These are phyloP conservation scores for Calyptomena viridis DNA, from an alignment of 2,113 vertebrate species.

Conservation along the genomic window DNA sequence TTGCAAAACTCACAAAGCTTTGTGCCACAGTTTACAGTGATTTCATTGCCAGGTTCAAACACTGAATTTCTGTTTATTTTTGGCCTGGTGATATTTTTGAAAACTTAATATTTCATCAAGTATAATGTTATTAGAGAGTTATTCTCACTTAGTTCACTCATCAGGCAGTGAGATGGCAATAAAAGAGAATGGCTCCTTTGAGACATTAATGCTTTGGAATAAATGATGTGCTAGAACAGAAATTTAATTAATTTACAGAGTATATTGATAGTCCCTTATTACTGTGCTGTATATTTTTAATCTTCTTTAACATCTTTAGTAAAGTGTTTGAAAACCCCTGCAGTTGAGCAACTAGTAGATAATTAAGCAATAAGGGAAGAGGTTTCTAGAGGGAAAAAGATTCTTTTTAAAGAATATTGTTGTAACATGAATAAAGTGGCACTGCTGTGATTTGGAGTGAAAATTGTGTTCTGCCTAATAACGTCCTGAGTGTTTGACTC, in stretches of 20 bases:
- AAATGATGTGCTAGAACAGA: constrained; percentile 99
- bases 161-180: constrained; percentile 96
- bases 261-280: constrained; percentile 99
- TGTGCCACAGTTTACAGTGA: neutral
- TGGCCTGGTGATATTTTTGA: constrained; percentile 73
- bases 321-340: constrained; percentile 84
- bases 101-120: constrained; percentile 95
- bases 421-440: constrained; percentile 63
- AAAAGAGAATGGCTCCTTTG: constrained; percentile 96
- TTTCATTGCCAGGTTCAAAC: neutral
- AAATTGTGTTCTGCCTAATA: constrained; percentile 20
- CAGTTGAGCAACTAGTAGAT: constrained; percentile 84
- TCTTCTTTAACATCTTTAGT: constrained; percentile 97
- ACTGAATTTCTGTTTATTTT: constrained; percentile 17
- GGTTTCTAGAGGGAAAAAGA: constrained; percentile 75
- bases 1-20: neutral
- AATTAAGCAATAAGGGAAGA: constrained; percentile 84
- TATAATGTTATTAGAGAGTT: constrained; percentile 96
- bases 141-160: constrained; percentile 96
- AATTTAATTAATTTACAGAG: constrained; percentile 99
- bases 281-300: constrained; percentile 97
- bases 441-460: constrained; percentile 56
- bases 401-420: constrained; percentile 71
- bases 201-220: constrained; percentile 95
- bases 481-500: neutral